These are phyloP conservation scores for Melieria picta DNA, from an alignment of 2,888 invertebrate genomes.

Conservation along the genomic window DNA sequence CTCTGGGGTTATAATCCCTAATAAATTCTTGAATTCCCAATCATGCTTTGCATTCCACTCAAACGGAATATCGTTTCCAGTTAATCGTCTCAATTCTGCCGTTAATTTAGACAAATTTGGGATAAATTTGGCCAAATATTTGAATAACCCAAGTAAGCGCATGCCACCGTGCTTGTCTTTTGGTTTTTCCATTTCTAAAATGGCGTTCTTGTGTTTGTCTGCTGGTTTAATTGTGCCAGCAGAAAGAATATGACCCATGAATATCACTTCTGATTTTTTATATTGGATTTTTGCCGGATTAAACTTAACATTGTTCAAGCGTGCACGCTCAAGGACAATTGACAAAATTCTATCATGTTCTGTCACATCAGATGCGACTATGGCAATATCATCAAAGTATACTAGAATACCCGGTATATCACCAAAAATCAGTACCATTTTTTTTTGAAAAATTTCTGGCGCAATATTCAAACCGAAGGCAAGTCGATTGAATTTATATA, in stretches of 20 bases:
- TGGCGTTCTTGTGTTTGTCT: constrained; percentile 16
- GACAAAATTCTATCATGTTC: constrained; percentile 23
- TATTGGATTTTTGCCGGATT: constrained; percentile 33
- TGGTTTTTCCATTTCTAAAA: constrained; percentile 22
- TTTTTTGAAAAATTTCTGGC: constrained; percentile 51
- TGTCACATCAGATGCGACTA: neutral
- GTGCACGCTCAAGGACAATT: constrained; percentile 35
- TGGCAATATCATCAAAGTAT: constrained; percentile 57
- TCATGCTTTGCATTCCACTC: constrained; percentile 36
- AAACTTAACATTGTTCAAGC: constrained; percentile 22
- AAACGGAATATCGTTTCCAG: constrained; percentile 37
- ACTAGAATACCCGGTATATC: constrained; percentile 54
- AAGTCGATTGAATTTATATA: constrained; percentile 41
- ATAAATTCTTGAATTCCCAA: constrained; percentile 31
- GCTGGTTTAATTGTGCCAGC: constrained; percentile 22
- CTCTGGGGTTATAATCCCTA: constrained; percentile 20
- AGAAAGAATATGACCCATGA: constrained; percentile 31
- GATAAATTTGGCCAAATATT: constrained; percentile 31
- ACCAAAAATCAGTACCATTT: constrained; percentile 52
- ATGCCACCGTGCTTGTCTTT: constrained; percentile 14
- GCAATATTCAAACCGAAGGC: constrained; percentile 49
- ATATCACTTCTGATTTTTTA: constrained; percentile 20
- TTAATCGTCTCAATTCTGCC: constrained; percentile 34
- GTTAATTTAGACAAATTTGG: constrained; percentile 37
- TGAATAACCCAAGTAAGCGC: constrained; percentile 22